Evolutionary conservation across 2,888 invertebrate genomes (phyloP).

Genomic region (Micoletzkya japonica): DNA sequence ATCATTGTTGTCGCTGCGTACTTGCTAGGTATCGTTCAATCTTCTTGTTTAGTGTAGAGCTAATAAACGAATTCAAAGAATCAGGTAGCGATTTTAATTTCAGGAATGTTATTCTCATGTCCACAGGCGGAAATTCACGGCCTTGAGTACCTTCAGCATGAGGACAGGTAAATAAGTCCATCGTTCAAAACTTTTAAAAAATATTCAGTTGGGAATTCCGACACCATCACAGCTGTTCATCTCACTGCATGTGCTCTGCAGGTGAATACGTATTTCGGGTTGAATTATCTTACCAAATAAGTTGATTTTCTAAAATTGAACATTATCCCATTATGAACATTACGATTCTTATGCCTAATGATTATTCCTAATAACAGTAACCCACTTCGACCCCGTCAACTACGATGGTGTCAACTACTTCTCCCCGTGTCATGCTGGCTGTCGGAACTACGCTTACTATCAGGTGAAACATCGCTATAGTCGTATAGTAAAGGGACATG

Average conservation of each 20-base stretch:
- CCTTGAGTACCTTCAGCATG: constrained; percentile 8
- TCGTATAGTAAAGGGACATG: not conserved
- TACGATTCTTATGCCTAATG: not conserved
- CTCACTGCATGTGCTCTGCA: constrained; percentile 13
- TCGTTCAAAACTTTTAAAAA: not conserved
- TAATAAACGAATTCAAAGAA: not conserved
- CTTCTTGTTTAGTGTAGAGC: not conserved
- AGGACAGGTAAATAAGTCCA: not conserved
- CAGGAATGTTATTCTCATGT: constrained; percentile 22
- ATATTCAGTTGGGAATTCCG: constrained; percentile 12
- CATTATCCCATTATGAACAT: not conserved
- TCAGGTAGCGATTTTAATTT: not conserved
- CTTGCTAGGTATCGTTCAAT: constrained; percentile 32
- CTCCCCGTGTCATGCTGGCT: constrained; percentile 78
- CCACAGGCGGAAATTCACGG: constrained; percentile 18
- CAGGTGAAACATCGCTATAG: not conserved
- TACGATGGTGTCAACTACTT: constrained; percentile 72
- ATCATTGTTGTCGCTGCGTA: constrained; percentile 38
- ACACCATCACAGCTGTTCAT: not conserved
- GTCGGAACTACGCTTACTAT: constrained; percentile 61
- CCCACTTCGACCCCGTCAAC: constrained; percentile 71
- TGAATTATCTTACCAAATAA: not conserved
- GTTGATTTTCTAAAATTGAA: not conserved
- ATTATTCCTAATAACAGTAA: constrained; percentile 25
- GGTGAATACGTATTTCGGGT: not conserved